Base-by-base conservation (phyloP, 2,797 vertebrate genomes). In the Crenichthys baileyi region DNA sequence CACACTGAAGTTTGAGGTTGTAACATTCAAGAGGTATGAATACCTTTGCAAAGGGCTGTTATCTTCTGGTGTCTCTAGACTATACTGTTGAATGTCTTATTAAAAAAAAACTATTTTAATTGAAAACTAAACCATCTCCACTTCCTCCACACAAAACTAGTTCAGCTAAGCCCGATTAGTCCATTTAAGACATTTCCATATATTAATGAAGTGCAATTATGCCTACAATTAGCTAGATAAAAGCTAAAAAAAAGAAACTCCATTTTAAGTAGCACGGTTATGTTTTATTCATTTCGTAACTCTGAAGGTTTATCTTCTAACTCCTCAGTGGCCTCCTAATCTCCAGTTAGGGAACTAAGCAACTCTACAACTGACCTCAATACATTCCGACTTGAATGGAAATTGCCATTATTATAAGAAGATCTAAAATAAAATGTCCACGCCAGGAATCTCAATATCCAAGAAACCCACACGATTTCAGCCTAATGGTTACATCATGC, bases 171-270 rank as follows among this genome's bases (percentile, higher is more conserved):
- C 26, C 0, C 5, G 63, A 79, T 80, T 48, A 65, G 67, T 75
- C 51, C 5, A 53, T 75, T 72, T 82, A 70, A 51, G 44, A 70
- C 36, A 76, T 12, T 72, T 76, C 56, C 24, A 56, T 29, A 39
- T 76, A 56, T 73, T 74, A 58, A 84, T 79, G 60, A 77, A 39
- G 39, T 31, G 24, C 60, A 79, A 77, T 83, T 76, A 81, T 80
- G 41, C n/a, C 63, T 39, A 18, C 72, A 75, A 87, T 78, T 79
- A 74, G 60, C 7, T 5, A 50, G 55, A 78, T 71, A 70, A 63
- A 83, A 81, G 58, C 77, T 72, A 68, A 0, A 81, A 70, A 81
- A 67, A 70, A 72, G 41, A 39, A 80, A 72, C 8, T 26, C 8
- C 2, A 0, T 81, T 51, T 70, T 72, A n/a, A 77, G 31, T 3